Conservation (phyloP, 2,113 vertebrate species). For the Camelus dromedarius region DNA sequence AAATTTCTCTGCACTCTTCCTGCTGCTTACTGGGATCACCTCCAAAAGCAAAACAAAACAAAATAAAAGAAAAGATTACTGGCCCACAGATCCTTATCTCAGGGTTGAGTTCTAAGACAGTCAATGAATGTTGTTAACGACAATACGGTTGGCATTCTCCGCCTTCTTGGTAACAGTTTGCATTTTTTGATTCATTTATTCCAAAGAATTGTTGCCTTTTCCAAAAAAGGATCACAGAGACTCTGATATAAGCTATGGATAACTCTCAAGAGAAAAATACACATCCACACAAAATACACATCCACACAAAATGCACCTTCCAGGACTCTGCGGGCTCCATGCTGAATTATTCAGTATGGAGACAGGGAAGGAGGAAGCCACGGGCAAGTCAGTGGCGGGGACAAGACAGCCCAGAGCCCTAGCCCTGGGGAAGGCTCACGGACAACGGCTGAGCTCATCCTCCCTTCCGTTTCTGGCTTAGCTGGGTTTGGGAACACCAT, state of each 20-base stretch:
- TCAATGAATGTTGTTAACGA: not conserved
- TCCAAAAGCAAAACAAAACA: not conserved
- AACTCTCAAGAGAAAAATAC: not conserved
- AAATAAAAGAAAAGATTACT: not conserved
- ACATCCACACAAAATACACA: rapidly evolving
- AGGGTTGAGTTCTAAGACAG: not conserved
- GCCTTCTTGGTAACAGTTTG: too few species aligned
- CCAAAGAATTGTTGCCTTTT: not conserved
- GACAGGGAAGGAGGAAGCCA: not conserved
- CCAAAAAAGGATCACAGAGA: not conserved
- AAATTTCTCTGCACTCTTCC: not conserved
- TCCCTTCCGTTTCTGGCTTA: not conserved
- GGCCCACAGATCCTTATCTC: not conserved
- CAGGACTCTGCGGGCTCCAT: not conserved
- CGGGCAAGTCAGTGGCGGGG: rapidly evolving
- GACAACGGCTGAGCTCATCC: not conserved
- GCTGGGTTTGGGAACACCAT: not conserved
- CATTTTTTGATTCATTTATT: not conserved
- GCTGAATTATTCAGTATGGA: not conserved
- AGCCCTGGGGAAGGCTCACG: too few species aligned
- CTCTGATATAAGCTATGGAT: not conserved
- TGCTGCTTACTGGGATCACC: not conserved
- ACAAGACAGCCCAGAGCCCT: rapidly evolving
- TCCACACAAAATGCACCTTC: not conserved
- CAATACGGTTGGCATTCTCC: not conserved